phyloP scores from a whole-genome alignment of 2,888 invertebrate species.

The Stenurella melanura region DNA sequence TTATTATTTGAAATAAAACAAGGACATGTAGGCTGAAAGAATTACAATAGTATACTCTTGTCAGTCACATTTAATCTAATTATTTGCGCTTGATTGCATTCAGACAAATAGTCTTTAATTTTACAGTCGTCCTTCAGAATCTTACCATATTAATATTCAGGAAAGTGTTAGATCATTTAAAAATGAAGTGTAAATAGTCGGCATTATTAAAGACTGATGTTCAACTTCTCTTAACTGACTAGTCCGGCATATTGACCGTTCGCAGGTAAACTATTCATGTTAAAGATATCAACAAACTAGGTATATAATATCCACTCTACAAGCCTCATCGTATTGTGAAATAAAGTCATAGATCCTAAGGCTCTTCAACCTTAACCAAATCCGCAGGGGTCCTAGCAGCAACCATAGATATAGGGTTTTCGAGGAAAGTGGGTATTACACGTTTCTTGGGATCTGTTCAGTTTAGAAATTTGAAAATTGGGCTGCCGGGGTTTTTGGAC shows the following conservation, averaged over 20 bases:
- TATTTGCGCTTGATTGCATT: too few species aligned
- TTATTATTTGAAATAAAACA: too few species aligned
- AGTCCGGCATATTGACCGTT: neutral
- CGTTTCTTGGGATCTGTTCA: too few species aligned
- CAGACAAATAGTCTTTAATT: too few species aligned
- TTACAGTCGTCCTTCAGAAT: too few species aligned
- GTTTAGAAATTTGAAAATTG: too few species aligned
- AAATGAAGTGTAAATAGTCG: neutral
- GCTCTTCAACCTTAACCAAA: neutral
- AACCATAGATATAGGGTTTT: neutral
- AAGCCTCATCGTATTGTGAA: neutral
- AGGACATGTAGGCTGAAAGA: too few species aligned
- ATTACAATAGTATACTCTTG: too few species aligned
- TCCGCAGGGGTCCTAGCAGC: neutral
- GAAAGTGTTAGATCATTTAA: neutral
- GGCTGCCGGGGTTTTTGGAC: too few species aligned
- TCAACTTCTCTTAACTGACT: neutral
- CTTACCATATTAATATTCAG: neutral
- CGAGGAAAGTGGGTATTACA: too few species aligned
- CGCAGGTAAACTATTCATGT: neutral
- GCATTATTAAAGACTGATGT: neutral
- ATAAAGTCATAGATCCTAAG: slow-evolving; percentile 16
- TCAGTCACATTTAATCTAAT: too few species aligned
- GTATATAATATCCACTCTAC: neutral
- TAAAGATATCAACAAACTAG: neutral